Evolutionary conservation across 2,888 invertebrate genomes (phyloP), one percentile per base, ranked within the genome.

Genomic region (Nomada ruficornis): DNA sequence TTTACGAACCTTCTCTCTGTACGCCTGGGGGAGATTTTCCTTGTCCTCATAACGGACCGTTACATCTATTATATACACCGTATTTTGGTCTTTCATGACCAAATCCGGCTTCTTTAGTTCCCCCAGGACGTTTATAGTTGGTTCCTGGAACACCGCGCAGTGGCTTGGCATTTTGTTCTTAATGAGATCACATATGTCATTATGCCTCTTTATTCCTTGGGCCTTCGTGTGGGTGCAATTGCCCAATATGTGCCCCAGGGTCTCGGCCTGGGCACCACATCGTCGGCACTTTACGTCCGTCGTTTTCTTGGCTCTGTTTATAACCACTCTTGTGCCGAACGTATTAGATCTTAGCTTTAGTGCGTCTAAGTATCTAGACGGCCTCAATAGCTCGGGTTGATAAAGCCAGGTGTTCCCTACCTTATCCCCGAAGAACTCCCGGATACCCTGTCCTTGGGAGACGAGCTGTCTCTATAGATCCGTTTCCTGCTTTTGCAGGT

Each of bases 41-140:
- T n/a, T 5, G 18, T 44, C 23, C 23, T 69, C 76, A 47, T 44
- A 68, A 0, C 75, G 60, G 18, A 75, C 75, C 9, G 68, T 68
- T 0, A 75, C 68, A 18, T 75, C 68, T 1, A 75, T 69, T 0
- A 75, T 63, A 29, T 44, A 29, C 3, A 68, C 18, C 62, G 20
- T 68, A 1, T 62, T 63, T n/a, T 64, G 63, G 11, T 9, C 44
- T 55, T 69, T 76, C 13, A 76, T 55, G 1, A 76, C 69, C 18
- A 54, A 3, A 18, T 54, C 54, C 0, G 54, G 54, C n/a, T 13
- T 44, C 1, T 1, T 1, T 0, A 13, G 9, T 11, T 13, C 44
- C 1, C 11, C 20, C 15, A 13, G 1, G 18, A 15, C 10, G 2
- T 18, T 9, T 1, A 44, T 1, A 0, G 44, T 11, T 2, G 9